Evolutionary conservation across 2,113 vertebrate species (phyloP).

Genomic region (Uropsilus gracilis): DNA sequence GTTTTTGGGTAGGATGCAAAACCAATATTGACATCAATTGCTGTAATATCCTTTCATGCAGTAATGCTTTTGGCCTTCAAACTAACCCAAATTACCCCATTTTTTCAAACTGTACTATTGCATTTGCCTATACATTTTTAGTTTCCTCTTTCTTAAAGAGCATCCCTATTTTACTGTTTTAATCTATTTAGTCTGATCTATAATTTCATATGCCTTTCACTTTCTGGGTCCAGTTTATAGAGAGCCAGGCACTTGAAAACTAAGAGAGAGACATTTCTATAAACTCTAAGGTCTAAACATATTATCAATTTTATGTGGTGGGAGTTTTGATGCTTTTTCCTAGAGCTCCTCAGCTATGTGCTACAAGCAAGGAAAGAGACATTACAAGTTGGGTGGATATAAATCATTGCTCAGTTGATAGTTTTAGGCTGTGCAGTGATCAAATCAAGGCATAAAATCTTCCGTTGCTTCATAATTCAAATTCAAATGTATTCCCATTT

Average conservation of each 20-base stretch:
- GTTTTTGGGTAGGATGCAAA: background rate
- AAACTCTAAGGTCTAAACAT: background rate
- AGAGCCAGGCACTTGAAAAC: background rate
- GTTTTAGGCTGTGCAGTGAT: background rate
- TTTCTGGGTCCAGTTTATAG: background rate
- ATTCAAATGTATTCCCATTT: background rate
- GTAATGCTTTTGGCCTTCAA: background rate
- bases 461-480: background rate
- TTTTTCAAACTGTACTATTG: background rate
- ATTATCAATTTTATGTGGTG: background rate
- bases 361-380: background rate
- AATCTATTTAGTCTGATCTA: conserved; percentile 19
- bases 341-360: background rate
- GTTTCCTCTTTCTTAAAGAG: background rate
- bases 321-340: background rate
- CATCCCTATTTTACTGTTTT: background rate
- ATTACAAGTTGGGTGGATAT: background rate
- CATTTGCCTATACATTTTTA: background rate
- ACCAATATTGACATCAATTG: background rate
- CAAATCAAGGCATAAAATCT: background rate
- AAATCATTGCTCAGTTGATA: background rate
- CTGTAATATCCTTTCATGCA: background rate
- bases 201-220: background rate
- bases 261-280: background rate
- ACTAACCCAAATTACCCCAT: background rate